Base-by-base conservation (phyloP, 2,888 invertebrate genomes). In the Agelastica alni region DNA sequence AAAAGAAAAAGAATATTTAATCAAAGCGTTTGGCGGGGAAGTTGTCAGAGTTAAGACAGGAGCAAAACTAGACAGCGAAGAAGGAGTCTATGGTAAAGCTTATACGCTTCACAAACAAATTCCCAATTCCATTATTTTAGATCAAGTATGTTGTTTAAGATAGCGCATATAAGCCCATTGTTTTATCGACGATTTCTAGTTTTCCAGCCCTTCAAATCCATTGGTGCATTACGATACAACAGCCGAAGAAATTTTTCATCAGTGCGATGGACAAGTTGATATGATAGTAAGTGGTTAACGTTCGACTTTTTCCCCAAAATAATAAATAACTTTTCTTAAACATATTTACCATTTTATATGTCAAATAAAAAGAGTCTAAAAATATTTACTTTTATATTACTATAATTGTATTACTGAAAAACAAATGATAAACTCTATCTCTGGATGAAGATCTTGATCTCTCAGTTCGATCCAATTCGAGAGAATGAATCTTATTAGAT, bases 161-260 rank as follows among this genome's bases (percentile, higher is more conserved):
- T 3, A 7, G 26, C 9, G 2, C 7, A 9, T 26, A 7, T 26
- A 7, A 26, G 9, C 2, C 3, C 9, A 7, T 26, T 7, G 26
- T 7, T 26, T 6, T 26, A 26, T 26, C 7, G 22, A 22, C 7
- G 7, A 26, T 59, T 53, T 53, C 20, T 71, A 96, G 89, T 98
- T 98, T 76, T 86, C 89, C 37, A 98, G 98, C 79, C 80, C 91
- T 4, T 90, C 93, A 67, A 99, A 99, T 79, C 97, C 99, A 0
- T 75, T 99, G 68, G 96, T 96, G 0, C 99, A 99, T 77, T 99
- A 96, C 75, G 98, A 99, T 72, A 87, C 88, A 49, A 99, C 99
- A 0, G 98, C 88, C 0, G 88, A 88, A 61, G 99, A 99, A 80
- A 97, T 99, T 66, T 81, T 95, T 22, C 85, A 89, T 72, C 88